These are phyloP conservation scores for Betta splendens DNA, from an alignment of 2,797 vertebrate genomes.

Conservation along the genomic window DNA sequence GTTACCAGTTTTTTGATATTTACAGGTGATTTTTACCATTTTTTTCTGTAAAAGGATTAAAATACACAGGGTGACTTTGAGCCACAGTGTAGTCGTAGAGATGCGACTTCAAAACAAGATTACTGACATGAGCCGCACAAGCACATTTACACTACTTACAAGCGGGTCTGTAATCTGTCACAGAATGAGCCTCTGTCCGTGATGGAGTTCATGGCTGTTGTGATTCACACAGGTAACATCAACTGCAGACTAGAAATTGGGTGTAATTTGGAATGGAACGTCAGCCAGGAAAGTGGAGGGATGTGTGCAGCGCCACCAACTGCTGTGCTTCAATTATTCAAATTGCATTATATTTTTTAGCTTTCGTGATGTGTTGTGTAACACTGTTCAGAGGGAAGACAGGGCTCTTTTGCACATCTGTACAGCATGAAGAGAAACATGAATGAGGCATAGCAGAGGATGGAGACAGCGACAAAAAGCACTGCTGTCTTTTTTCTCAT, in stretches of 20 bases:
- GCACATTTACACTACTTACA: conserved; percentile 20
- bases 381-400: no score
- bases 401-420: no score
- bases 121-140: conserved; percentile 33
- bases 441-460: no score
- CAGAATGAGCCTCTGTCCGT: conserved; percentile 50
- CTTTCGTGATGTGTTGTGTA: no score
- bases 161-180: conserved; percentile 44
- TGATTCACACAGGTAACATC: conserved; percentile 23
- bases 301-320: conserved; percentile 38
- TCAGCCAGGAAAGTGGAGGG: conserved; percentile 28
- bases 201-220: conserved; percentile 37
- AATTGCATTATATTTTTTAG: no score
- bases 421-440: no score
- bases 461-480: no score
- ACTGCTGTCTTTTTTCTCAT: no score
- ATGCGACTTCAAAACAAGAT: conserved; percentile 33
- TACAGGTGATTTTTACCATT: conserved; percentile 34
- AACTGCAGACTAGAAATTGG: conserved; percentile 33
- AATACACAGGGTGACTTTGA: conserved; percentile 6
- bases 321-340: conserved; percentile 47
- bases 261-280: conserved; percentile 44
- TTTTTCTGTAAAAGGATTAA: conserved; percentile 5
- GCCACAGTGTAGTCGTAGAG: conserved; percentile 11
- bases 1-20: conserved; percentile 37